phyloP scores from a whole-genome alignment of 2,797 vertebrate genomes.

The Crocodylus rhombifer region DNA sequence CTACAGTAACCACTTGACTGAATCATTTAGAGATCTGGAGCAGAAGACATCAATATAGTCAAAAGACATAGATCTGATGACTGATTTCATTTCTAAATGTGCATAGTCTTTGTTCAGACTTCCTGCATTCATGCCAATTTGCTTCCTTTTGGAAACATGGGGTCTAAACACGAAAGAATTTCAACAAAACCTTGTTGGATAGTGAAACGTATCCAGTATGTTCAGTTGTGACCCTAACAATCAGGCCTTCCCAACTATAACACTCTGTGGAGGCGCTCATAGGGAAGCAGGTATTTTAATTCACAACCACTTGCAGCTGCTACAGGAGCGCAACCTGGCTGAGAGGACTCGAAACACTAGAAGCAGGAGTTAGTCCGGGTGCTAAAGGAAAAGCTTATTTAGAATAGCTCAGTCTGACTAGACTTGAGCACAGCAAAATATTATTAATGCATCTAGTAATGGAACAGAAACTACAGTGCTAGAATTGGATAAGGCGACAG shows the following conservation, averaged over 20 bases:
- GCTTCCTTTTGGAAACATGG: too few relatives aligned
- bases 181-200: too few relatives aligned
- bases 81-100: too few relatives aligned
- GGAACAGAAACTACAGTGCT: neutral
- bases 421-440: neutral
- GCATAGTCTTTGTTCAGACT: too few relatives aligned
- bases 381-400: neutral
- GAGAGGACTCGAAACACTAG: neutral
- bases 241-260: neutral
- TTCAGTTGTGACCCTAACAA: too few relatives aligned
- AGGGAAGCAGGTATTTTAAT: neutral
- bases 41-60: too few relatives aligned
- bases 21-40: too few relatives aligned
- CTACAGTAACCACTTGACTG: too few relatives aligned
- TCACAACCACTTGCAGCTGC: neutral
- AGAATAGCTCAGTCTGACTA: neutral
- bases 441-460: neutral
- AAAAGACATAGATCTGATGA: too few relatives aligned
- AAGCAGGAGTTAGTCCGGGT: neutral
- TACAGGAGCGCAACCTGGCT: neutral
- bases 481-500: neutral
- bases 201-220: too few relatives aligned
- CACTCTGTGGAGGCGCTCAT: neutral
- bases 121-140: too few relatives aligned
- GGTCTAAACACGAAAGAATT: too few relatives aligned